Evolutionary conservation across 2,888 invertebrate genomes (phyloP), one percentile per base, ranked within the genome.

Genomic region (Lasioglossum lativentre): DNA sequence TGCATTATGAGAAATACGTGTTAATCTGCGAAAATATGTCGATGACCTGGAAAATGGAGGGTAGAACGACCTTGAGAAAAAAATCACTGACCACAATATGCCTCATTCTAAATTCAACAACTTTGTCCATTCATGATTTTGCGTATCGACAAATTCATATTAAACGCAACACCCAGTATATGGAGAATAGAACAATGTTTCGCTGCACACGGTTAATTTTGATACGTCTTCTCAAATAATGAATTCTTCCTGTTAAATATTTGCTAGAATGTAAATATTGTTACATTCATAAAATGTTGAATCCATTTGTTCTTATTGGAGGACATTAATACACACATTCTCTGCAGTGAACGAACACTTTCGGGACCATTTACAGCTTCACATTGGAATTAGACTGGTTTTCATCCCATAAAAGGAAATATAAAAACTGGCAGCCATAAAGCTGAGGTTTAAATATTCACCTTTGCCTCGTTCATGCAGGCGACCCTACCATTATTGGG

Each of bases 381-480:
- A 16, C 74, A 23, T 30, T 34, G 47, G 38, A 56, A 56, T 34
- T 38, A 27, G n/a, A 74, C n/a, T 4, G 34, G 52, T 74, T 74
- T 74, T 38, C 56, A n/a, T 74, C 27, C n/a, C n/a, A 56, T n/a
- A n/a, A 56, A 52, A n/a, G 10, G 23, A 63, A 59, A 45, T 70
- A n/a, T n/a, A n/a, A 70, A 40, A 40, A 70, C 40, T 38, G 70
- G 40, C 40, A 38, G 23, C 40, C 38, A 38, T 70, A n/a, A 38
- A 38, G 38, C 38, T 40, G 70, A 70, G 23, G 70, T 71, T 34
- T 47, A 72, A 72, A 72, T 72, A 71, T 71, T 42, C 71, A 71
- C 40, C 38, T 71, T 42, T 38, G 38, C 66, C 34, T 23, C 34
- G 66, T 66, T 66, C 66, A 10, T 23, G 66, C 59, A 59, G 59